Evolutionary conservation across 1,140 invertebrate species (phyloP).

Genomic region (Bombus confusus): DNA sequence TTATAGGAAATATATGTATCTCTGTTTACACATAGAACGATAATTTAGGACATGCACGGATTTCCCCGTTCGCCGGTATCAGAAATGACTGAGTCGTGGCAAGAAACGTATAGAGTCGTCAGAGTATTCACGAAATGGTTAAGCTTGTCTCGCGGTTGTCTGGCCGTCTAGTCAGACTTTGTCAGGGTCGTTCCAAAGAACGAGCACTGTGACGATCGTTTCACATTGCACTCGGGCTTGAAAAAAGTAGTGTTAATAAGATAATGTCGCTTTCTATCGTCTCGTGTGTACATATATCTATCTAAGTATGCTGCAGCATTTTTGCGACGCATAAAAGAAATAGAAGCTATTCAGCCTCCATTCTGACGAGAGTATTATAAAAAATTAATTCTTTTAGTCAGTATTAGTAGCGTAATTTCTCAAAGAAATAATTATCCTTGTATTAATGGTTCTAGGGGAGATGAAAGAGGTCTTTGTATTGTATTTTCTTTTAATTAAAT

Average conservation of each 20-base stretch:
- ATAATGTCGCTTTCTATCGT: constrained; percentile 24
- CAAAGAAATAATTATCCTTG: not conserved
- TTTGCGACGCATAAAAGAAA: constrained; percentile 12
- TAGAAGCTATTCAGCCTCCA: not conserved
- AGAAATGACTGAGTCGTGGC: no score
- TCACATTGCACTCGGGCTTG: constrained; percentile 26
- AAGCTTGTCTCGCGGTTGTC: constrained; percentile 32
- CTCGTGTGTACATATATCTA: not conserved
- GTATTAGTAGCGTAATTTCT: not conserved
- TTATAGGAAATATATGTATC: not conserved
- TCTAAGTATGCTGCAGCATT: not conserved
- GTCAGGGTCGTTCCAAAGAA: constrained; percentile 59
- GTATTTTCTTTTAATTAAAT: constrained; percentile 5
- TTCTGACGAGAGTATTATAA: no score
- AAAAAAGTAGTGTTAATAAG: constrained; percentile 49
- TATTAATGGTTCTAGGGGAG: not conserved
- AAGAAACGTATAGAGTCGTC: not conserved
- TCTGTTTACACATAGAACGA: not conserved
- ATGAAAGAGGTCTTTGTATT: not conserved
- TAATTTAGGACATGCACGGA: not conserved
- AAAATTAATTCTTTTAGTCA: not conserved
- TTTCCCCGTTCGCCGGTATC: not conserved
- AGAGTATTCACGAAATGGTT: not conserved
- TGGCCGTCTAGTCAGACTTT: constrained; percentile 30
- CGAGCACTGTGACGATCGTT: constrained; percentile 46